Evolutionary conservation across 2,888 invertebrate genomes (phyloP), one percentile per base, ranked within the genome.

Genomic region (Caradrina kadenii): DNA sequence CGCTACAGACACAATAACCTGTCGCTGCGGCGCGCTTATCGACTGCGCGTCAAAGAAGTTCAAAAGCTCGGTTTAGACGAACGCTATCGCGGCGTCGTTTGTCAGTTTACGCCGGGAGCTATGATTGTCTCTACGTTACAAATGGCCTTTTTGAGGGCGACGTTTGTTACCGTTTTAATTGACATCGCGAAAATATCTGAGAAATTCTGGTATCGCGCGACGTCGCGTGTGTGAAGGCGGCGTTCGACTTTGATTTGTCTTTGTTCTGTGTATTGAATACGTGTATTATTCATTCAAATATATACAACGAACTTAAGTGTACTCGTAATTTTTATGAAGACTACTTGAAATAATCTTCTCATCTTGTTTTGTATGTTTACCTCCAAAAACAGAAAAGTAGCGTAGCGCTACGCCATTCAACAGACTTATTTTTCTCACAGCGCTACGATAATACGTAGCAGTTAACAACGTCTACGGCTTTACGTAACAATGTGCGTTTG

Each of bases 31-130:
- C 82, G 80, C 88, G 93, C 94, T 95, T 96, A 95, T 95, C 94
- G 94, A 94, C 87, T 80, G 82, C 88, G 88, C 91, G 94, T 95
- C 95, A 95, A 95, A 96, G 92, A 95, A 95, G 91, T 94, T 95
- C 93, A 94, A 94, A 94, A 93, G 93, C 91, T 85, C 90, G 93
- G 93, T 94, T 94, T 93, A 94, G 91, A 93, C 89, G 91, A 77
- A 88, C 85, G 88, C 91, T 93, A 92, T 93, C 92, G 86, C 83
- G 59, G 67, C 82, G 82, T 94, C 93, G 95, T 95, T 95, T 95
- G 95, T 95, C 95, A 94, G 86, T 91, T 92, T 88, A 87, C 90
- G 92, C 93, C 91, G 88, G 91, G 87, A 90, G 92, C 88, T 76
- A 80, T 87, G 93, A 93, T 94, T 95, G 94, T 94, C 86, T 91